Evolutionary conservation across 2,797 vertebrate species (phyloP), one percentile per base, ranked within the genome.

Genomic region (Columba guinea): DNA sequence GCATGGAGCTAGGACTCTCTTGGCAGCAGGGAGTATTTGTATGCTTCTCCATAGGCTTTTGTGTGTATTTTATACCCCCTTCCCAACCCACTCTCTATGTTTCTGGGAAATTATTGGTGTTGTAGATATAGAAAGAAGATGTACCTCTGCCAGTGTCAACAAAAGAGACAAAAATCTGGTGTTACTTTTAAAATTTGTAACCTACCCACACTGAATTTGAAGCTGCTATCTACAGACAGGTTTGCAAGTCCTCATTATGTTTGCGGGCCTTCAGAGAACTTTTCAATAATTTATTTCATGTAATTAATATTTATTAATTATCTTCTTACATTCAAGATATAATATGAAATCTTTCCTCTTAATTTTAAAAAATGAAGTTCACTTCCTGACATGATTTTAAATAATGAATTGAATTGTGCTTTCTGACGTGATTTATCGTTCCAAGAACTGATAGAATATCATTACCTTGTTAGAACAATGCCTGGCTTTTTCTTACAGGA

Each of bases 311-410:
- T 81, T 92, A 78, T 83, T 93, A 91, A 76, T 88, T 74, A 23
- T 73, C 21, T 64, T 91, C 41, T 62, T 84, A 79, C 32, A 37
- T 81, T 62, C 4, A 65, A 81, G 69, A 49, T 89, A 51, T 23
- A 84, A 85, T 90, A 77, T 83, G 67, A 90, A 87, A 88, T 55
- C 2, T 88, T 96, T 70, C 58, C 35, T 64, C 39, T 89, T 95
- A 87, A 87, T 95, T 95, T 89, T 6, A 92, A 94, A 63, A 90
- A 94, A 91, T 63, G 12, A 92, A 87, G 52, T 86, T 93, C 35
- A 78, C 19, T 96, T 96, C 87, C 67, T 90, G 81, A 86, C 24
- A 24, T 74, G 52, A 84, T 94, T 87, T 95, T 90, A 92, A 94
- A 77, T 80, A 89, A 92, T 87, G 35, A 80, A 83, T 93, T 62